Evolutionary conservation across 1,140 invertebrate species (phyloP).

Genomic region (Pachypsylla venusta): DNA sequence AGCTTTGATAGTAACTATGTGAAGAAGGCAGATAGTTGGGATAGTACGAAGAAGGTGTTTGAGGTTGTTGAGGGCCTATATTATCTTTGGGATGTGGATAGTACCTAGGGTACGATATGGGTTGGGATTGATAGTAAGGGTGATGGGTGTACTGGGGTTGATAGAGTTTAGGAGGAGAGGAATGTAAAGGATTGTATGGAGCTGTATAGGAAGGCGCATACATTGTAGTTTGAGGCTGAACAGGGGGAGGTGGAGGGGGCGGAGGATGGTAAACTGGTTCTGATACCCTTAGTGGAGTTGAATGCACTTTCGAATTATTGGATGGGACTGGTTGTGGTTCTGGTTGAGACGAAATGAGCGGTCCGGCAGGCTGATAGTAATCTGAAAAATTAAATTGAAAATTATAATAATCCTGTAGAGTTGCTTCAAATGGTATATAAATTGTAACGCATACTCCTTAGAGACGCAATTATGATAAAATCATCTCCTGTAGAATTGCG

Average conservation of each 20-base stretch:
- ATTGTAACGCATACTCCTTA: no score
- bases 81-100: conserved; percentile 30
- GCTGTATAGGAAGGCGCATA: conserved; percentile 23
- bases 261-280: conserved; percentile 32
- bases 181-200: conserved; percentile 31
- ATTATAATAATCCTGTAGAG: no score
- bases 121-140: conserved; percentile 25
- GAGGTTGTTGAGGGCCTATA: conserved; percentile 16
- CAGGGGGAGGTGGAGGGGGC: conserved; percentile 28
- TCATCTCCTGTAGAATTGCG: no score
- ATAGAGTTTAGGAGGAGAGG: no score
- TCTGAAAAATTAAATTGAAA: conserved; percentile 40
- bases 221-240: conserved; percentile 26
- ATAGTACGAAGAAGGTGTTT: conserved; percentile 17
- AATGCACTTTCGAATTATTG: no score
- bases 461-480: no score
- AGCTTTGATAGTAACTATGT: neutral
- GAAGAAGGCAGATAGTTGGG: conserved; percentile 12
- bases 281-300: conserved; percentile 32
- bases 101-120: conserved; percentile 19
- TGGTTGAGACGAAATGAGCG: conserved; percentile 48
- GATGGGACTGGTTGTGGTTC: conserved; percentile 24
- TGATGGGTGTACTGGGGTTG: conserved; percentile 23
- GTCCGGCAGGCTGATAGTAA: conserved; percentile 75
- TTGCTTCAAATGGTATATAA: no score